A percentile compares a stretch with the other conserved stretches of the same genome.
These are phyloP conservation scores for Rhinatrema bivittatum DNA, from an alignment of 2,797 vertebrate species.

Conservation along the genomic window DNA sequence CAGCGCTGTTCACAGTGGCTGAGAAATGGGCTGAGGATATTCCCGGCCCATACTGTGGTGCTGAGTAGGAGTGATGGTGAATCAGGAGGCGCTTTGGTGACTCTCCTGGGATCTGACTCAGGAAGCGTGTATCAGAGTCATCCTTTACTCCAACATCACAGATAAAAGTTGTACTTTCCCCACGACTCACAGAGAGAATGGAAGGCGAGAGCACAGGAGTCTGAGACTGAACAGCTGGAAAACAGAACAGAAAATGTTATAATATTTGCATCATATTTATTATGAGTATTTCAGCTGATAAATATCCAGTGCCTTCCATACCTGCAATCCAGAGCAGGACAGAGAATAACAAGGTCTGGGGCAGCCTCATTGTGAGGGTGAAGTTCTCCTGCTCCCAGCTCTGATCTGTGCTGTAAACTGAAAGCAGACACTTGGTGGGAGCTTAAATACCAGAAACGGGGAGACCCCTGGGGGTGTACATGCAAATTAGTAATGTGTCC, in stretches of 20 bases:
- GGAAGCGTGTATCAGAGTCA: background rate
- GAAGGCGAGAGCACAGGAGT: background rate
- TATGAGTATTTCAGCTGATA: too few relatives aligned
- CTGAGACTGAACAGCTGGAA: background rate
- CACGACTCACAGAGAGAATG: background rate
- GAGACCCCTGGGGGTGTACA: too few relatives aligned
- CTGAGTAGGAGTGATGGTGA: background rate
- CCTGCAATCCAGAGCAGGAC: too few relatives aligned
- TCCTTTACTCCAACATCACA: background rate
- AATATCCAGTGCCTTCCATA: too few relatives aligned
- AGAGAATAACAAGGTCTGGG: too few relatives aligned
- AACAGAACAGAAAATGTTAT: background rate
- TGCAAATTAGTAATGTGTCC: too few relatives aligned
- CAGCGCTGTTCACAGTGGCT: background rate
- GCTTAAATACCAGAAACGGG: too few relatives aligned
- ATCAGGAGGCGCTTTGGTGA: background rate
- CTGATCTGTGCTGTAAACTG: too few relatives aligned
- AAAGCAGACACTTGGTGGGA: too few relatives aligned
- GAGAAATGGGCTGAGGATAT: background rate
- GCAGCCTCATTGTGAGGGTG: too few relatives aligned
- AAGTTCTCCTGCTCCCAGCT: too few relatives aligned
- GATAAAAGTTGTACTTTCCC: background rate
- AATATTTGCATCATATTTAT: too few relatives aligned
- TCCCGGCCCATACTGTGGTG: background rate
- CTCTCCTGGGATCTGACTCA: background rate